Base-by-base conservation (phyloP, 30 jellyfish, hydroid and myxozoan species). In the Phacellophora camtschatica region DNA sequence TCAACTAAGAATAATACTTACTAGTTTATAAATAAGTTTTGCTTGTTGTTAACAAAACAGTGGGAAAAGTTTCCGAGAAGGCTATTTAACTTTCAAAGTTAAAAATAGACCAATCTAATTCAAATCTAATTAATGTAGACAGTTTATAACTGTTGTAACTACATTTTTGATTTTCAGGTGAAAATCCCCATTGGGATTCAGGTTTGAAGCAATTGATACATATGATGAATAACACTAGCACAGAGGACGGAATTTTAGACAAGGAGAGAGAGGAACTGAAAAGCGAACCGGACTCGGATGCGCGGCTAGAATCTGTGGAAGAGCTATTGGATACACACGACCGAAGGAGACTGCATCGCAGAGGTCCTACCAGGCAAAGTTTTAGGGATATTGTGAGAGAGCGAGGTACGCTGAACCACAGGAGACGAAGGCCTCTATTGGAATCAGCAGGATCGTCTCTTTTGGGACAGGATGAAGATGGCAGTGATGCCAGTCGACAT, bases 361-460 rank as follows among this genome's bases (percentile, higher is more conserved):
- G 89, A 58, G 96, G 97, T 13, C 96, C 97, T 16, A 74, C 86
- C 8, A 46, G 96, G 56, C 90, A 66, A 45, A 85, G 84, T 42
- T 69, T 69, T 42, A 45, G 87, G 31, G 89, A 66, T 41, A 36
- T 56, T 11, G 59, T 46, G 29, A 36, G 96, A 76, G 90, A 74
- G 51, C 64, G 96, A 35, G 82, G 76, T n/a, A 59, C 88, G 4
- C 36, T 84, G 31, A 88, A 88, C 0, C 88, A 57, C 37, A 71
- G 95, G 50, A 71, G 97, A 22, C 90, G 74, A 11, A 77, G 96
- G 30, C 27, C 80, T 35, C 76, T 76, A 12, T 45, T 72, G 6
- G 96, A 84, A 53, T 71, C 94, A 19, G 96, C 94, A 2, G 98
- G 90, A 4, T 72, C 92, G 8, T 84, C 96, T 27, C 53, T 82